These are phyloP conservation scores for Charina bottae DNA, from an alignment of 2,113 vertebrate genomes.

Conservation along the genomic window DNA sequence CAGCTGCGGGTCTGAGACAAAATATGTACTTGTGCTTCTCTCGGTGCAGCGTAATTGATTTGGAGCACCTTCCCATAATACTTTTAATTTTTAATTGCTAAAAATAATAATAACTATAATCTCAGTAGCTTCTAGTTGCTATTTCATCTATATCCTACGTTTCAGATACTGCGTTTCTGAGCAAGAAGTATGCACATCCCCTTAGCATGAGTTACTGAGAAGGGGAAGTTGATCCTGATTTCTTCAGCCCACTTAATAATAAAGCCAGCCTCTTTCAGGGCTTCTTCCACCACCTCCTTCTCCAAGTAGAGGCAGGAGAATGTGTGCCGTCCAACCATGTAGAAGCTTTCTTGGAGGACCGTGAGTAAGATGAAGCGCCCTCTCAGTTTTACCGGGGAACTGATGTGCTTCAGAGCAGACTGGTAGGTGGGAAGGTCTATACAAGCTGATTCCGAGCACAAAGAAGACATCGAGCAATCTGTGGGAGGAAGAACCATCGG, in stretches of 20 bases:
- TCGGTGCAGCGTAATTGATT: no score
- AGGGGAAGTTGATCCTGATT: rapidly evolving
- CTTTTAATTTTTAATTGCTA: no score
- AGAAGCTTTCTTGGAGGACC: no score
- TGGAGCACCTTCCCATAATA: no score
- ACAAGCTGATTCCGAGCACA: slow-evolving; percentile 72
- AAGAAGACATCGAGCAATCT: slow-evolving; percentile 66
- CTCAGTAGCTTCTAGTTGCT: neutral
- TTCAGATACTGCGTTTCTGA: neutral
- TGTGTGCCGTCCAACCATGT: slow-evolving; percentile 52
- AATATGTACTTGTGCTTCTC: no score
- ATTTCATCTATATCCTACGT: neutral
- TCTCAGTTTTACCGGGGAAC: no score
- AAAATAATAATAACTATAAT: no score
- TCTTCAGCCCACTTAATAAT: neutral
- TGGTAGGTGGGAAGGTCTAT: slow-evolving; percentile 62
- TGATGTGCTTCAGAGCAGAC: no score
- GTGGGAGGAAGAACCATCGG: slow-evolving; percentile 30
- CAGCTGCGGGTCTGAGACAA: no score
- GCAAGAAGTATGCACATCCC: neutral
- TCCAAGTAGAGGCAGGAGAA: slow-evolving; percentile 69
- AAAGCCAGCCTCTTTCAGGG: neutral
- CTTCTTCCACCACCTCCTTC: slow-evolving; percentile 40
- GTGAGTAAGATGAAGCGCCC: no score
- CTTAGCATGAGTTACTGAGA: neutral